Base-by-base conservation (phyloP, 2,113 vertebrate genomes). In the Barbus barbus region DNA sequence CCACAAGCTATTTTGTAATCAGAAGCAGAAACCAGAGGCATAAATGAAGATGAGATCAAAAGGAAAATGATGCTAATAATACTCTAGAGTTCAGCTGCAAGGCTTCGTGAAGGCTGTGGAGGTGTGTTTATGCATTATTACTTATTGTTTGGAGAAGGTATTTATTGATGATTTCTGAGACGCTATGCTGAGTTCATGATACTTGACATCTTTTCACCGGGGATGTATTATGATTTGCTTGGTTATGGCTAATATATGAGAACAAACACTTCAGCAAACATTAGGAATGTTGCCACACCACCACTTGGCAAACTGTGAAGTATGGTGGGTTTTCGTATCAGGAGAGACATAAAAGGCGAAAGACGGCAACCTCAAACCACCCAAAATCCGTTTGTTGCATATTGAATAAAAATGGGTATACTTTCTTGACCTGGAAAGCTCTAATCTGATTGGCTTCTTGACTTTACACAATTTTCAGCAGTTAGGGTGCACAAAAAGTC, bases 21-120 rank as follows among this genome's bases (percentile, higher is more conserved):
- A 85, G 53, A 31, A 79, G 80, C 38, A 28, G 75, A 74, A 75
- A 46, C 78, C 41, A 67, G 58, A 36, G 84, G 69, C 63, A 65
- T 41, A 81, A 71, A 78, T 87, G 78, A 80, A 79, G 78, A 83
- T 60, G 38, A 48, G 36, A 82, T 82, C 71, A 61, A 83, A 51
- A 76, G 78, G 83, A 83, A 80, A 74, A 77, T 22, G 58, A 77
- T 24, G 84, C 83, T 73, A 78, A 56, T 38, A 80, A 80, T 85
- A 73, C 36, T 44, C 53, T 14, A 13, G 18, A 41, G 51, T 41
- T 72, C 51, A 20, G 31, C 36, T 48, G 16, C 31, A 36, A 14
- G 72, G 73, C 60, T 48, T 61, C 78, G 36, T 69, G 18, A 71
- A 85, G 85, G 61, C 73, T 46, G 41, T 14, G 71, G 20, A 83